phyloP scores from a whole-genome alignment of 2,797 vertebrate genomes.

The Lerista edwardsae region DNA sequence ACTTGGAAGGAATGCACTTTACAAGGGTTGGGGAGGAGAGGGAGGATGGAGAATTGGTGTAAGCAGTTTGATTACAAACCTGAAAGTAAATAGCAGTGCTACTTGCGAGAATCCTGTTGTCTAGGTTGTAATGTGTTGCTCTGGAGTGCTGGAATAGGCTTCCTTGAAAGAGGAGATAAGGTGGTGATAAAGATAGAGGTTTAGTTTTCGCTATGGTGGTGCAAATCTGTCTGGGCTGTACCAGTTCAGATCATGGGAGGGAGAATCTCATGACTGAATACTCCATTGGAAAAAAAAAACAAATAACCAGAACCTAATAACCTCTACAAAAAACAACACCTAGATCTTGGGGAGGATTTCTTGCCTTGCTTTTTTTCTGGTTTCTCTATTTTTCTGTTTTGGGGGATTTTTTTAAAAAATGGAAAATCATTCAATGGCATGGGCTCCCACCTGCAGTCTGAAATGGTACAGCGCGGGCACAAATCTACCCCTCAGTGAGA shows the following conservation, averaged over 20 bases:
- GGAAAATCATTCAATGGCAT: background rate
- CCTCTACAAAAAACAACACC: background rate
- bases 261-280: background rate
- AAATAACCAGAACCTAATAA: too few species aligned
- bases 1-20: background rate
- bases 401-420: background rate
- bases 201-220: background rate
- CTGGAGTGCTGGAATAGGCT: background rate
- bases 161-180: background rate
- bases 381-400: background rate
- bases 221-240: background rate
- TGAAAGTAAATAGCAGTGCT: background rate
- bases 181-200: background rate
- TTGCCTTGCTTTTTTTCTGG: background rate
- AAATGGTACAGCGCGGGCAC: background rate
- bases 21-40: background rate
- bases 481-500: background rate
- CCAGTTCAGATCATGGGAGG: background rate
- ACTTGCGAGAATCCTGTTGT: background rate
- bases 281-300: background rate
- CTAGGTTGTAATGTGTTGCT: background rate
- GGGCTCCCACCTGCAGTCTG: background rate
- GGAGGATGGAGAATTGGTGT: background rate
- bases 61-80: background rate
- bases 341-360: conserved; percentile 8